A percentile compares a stretch with the other conserved stretches of the same genome.
Evolutionary conservation across 2,797 vertebrate species (phyloP).

Genomic region (Tragelaphus oryx): DNA sequence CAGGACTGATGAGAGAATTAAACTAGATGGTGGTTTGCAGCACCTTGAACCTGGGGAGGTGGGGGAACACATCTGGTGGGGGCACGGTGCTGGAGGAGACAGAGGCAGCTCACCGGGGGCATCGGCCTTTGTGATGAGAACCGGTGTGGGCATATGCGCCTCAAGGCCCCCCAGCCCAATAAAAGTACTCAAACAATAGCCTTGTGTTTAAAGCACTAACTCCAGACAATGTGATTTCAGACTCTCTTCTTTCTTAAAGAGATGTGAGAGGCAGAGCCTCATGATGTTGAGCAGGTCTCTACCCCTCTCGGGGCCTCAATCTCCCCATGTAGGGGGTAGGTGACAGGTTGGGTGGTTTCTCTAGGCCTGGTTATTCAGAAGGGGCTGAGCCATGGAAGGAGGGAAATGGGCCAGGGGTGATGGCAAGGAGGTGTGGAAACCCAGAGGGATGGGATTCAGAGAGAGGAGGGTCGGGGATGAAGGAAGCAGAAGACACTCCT

Average conservation of each 20-base stretch:
- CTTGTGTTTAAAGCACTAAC: background rate
- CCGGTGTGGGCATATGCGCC: background rate
- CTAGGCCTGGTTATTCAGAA: background rate
- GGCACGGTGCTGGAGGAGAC: accelerated
- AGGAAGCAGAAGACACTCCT: background rate
- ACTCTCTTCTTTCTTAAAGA: background rate
- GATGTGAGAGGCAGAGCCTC: background rate
- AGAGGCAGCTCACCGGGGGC: background rate
- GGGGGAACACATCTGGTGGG: accelerated
- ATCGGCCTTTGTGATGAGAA: background rate
- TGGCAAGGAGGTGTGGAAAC: background rate
- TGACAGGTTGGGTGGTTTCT: background rate
- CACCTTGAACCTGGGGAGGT: background rate
- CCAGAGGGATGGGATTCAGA: background rate
- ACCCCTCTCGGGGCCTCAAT: background rate
- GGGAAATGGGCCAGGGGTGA: background rate
- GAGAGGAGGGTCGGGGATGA: background rate
- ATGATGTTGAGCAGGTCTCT: accelerated
- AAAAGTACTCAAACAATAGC: background rate
- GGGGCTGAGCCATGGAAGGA: background rate
- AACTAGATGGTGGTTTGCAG: background rate
- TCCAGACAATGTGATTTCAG: background rate
- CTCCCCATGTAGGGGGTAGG: background rate
- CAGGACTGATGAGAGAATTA: background rate
- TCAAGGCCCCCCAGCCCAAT: background rate